Evolutionary conservation across 2,113 vertebrate genomes (phyloP), one percentile per base, ranked within the genome.

Genomic region (Genyomyrus donnyi): DNA sequence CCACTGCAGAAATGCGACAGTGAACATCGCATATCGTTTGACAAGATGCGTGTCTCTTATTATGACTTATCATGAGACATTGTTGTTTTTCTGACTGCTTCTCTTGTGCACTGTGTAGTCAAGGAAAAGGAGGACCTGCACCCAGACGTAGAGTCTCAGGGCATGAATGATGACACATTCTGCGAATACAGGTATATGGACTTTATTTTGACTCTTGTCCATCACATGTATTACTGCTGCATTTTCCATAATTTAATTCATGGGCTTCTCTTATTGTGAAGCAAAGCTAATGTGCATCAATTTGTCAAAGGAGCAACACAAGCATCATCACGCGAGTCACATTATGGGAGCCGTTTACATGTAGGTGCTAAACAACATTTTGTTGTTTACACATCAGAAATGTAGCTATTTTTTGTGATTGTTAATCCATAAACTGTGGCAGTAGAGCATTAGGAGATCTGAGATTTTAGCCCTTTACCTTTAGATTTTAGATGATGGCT

Each of bases 101-200:
- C 15, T 42, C 31, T 45, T 45, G 1, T 83, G 77, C 15, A 8
- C 15, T 90, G 92, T 94, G 90, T 93, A 99, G 98, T 99, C 62
- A 99, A 99, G 95, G 98, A 99, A 93, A 99, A 99, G 91, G 98
- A 99, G 95, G 98, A 99, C 94, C 96, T 99, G 84, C 97, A 98
- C 93, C 97, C 98, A 92, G 98, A 99, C 91, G 95, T 97, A 0
- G 98, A 99, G 95, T 96, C 97, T 92, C 98, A 98, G 91, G 98
- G 97, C 90, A 97, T 97, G 94, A 98, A 98, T 96, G 98, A 99
- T 89, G 98, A 98, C 96, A 98, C 97, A 27, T 99, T 99, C 94
- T 98, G 98, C 91, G 98, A 99, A 97, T 99, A 98, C 96, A 99
- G 98, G 98, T 99, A 97, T 96, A 92, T n/a, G 58, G 27, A 35